These are phyloP conservation scores for Holcopasites calliopsidis DNA, from an alignment of 1,140 invertebrate species.

Conservation along the genomic window DNA sequence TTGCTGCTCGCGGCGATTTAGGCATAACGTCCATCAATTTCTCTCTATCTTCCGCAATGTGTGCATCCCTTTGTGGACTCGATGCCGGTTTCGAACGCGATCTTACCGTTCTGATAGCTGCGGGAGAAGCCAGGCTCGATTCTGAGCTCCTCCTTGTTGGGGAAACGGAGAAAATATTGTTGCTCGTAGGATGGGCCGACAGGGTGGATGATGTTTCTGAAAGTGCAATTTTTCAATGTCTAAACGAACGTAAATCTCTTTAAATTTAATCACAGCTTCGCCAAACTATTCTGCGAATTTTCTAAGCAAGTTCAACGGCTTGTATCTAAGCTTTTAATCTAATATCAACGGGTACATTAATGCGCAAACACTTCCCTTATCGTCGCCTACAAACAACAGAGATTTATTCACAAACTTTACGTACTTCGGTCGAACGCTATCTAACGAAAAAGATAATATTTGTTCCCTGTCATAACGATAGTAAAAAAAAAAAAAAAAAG, in stretches of 20 bases:
- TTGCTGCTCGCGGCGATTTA: conserved; percentile 51
- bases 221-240: not conserved
- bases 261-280: not conserved
- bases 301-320: not conserved
- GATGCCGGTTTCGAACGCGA: conserved; percentile 47
- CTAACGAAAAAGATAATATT: too few relatives aligned
- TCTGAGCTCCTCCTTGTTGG: not conserved
- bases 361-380: not conserved
- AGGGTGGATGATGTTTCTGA: conserved; percentile 7
- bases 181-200: not conserved
- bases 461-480: too few relatives aligned
- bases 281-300: not conserved
- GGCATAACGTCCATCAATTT: conserved; percentile 52
- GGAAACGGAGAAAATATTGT: not conserved
- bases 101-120: conserved; percentile 27
- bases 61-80: conserved; percentile 48
- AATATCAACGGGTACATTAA: not conserved
- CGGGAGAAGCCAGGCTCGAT: not conserved
- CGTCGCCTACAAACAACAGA: not conserved
- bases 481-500: not conserved
- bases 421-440: too few relatives aligned
- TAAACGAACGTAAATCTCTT: not conserved
- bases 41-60: conserved; percentile 36
- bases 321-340: not conserved
- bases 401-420: not conserved